Conservation (phyloP, 2,888 invertebrate genomes). For the Epinotia nisella region DNA sequence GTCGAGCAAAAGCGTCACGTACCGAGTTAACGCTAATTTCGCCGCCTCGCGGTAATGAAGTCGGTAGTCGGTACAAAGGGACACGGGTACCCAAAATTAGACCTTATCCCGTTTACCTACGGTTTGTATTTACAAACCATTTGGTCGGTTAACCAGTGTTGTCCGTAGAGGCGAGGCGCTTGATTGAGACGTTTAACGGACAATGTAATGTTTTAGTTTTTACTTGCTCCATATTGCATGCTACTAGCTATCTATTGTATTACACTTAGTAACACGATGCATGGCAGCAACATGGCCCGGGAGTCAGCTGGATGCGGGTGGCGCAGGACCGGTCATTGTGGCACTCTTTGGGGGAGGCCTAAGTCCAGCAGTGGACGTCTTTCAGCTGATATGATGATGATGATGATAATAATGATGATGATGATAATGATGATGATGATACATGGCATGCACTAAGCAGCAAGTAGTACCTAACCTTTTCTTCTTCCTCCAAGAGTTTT, state of each 20-base stretch:
- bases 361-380: too few relatives aligned
- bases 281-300: background rate
- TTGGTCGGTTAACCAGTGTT: background rate
- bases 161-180: background rate
- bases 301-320: too few relatives aligned
- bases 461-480: too few relatives aligned
- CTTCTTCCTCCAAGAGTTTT: too few relatives aligned
- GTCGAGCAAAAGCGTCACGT: constrained; percentile 21
- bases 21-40: constrained; percentile 14
- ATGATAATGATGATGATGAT: too few relatives aligned
- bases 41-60: constrained; percentile 5
- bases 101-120: background rate
- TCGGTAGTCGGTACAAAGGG: too few relatives aligned
- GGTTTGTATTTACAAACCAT: background rate
- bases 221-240: background rate
- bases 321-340: too few relatives aligned
- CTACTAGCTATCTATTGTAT: background rate
- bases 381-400: too few relatives aligned
- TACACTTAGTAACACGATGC: background rate
- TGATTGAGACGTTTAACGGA: constrained; percentile 16
- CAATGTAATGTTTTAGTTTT: background rate
- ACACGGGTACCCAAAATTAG: background rate
- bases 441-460: too few relatives aligned
- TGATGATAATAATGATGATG: too few relatives aligned
- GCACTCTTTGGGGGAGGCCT: too few relatives aligned